Base-by-base conservation (phyloP, 1,140 invertebrate species). In the Drosophila oshimai region DNA sequence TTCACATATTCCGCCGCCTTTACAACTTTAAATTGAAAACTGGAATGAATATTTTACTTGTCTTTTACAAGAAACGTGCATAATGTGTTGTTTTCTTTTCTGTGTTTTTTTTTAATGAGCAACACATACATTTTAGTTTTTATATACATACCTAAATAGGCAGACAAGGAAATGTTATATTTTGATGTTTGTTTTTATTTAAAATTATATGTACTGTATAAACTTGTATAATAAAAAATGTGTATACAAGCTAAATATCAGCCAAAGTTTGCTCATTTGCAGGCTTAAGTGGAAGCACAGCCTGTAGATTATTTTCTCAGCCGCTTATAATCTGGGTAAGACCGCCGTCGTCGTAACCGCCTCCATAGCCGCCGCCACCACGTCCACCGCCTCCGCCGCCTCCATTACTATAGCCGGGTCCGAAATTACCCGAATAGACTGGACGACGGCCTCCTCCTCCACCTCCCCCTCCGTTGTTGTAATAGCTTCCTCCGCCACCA, bases 401-500 rank as follows among this genome's bases (percentile, higher is more conserved):
- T 6, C 73, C 74, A 2, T 70, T 71, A n/a, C 45, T 44, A 13
- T 76, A 75, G 9, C 77, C 77, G 12, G 78, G 78, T 18, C 78
- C 78, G 44, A 84, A 83, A 57, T 83, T 83, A 17, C 78, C 78
- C 3, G 78, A 50, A 33, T 83, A 83, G 28, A 78, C 79, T 41
- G 78, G 79, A 49, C 78, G 78, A 12, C 79, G 57, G 29, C 78
- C 29, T 0, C 78, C 73, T 6, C 47, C 57, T 29, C 75, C 70
- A 5, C 36, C 50, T 0, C 67, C 74, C 6, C 74, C 73, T 3
- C 67, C 75, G 9, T 18, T 22, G 41, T 51, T 69, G 26, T 72
- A 72, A 10, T 47, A 41, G 20, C 10, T 33, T 4, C 57, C 37
- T 1, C 71, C 54, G 1, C 61, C 28, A 7, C 50, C 37, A 5